phyloP scores from a whole-genome alignment of 2,888 invertebrate genomes.

The Eumerus sabulonum region DNA sequence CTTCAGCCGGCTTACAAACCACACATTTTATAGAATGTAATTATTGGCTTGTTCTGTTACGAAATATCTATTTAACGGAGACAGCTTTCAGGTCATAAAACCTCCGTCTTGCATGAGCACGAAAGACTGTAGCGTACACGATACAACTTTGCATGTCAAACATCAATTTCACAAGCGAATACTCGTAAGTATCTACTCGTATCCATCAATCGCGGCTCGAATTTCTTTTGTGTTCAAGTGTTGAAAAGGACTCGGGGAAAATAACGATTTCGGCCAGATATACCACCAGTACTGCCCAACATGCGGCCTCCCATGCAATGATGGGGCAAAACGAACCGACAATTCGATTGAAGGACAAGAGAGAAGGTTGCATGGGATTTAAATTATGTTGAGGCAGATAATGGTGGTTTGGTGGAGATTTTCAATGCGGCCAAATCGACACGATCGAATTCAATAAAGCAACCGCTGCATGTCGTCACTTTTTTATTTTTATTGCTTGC shows the following conservation, averaged over 20 bases:
- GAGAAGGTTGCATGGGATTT: slow-evolving; percentile 18
- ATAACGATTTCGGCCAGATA: slow-evolving; percentile 37
- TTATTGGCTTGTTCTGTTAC: slow-evolving; percentile 50
- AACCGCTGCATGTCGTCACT: slow-evolving; percentile 12
- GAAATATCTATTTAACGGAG: slow-evolving; percentile 41
- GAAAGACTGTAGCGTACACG: slow-evolving; percentile 11
- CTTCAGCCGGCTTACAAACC: slow-evolving; percentile 33
- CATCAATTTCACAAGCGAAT: slow-evolving; percentile 57
- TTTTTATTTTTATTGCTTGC: slow-evolving; percentile 1
- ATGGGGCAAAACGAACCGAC: not conserved
- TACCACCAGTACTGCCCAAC: slow-evolving; percentile 6
- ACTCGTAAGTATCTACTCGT: slow-evolving; percentile 39
- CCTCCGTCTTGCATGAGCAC: slow-evolving; percentile 25
- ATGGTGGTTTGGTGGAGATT: slow-evolving; percentile 35
- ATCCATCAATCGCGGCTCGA: slow-evolving; percentile 52
- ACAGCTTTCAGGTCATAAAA: slow-evolving; percentile 49
- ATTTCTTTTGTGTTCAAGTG: slow-evolving; percentile 53
- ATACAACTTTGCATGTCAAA: slow-evolving; percentile 56
- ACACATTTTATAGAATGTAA: slow-evolving; percentile 30
- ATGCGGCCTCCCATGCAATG: not conserved
- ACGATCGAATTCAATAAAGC: slow-evolving; percentile 59
- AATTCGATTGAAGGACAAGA: too few species aligned
- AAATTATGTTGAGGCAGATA: slow-evolving; percentile 38
- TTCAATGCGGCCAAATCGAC: slow-evolving; percentile 33
- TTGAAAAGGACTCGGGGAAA: slow-evolving; percentile 23